Evolutionary conservation across 2,113 vertebrate species (phyloP).

Genomic region (Callospermophilus lateralis): DNA sequence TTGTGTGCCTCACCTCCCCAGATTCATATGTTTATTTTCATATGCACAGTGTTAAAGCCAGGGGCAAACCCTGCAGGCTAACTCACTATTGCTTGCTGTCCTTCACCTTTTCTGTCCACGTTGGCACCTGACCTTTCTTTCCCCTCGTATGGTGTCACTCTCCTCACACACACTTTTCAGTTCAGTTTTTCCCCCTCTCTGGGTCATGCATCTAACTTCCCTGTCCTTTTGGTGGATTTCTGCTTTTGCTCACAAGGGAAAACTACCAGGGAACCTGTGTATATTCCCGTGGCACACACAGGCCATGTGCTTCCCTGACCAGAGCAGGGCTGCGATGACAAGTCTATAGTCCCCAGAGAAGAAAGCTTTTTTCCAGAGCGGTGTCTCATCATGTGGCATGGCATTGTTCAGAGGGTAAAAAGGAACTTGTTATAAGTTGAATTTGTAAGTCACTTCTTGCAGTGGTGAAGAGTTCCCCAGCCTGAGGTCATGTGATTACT

Average conservation of each 20-base stretch:
- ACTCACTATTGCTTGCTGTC: not conserved
- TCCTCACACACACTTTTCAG: not conserved
- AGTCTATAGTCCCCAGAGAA: not conserved
- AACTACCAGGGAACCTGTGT: not conserved
- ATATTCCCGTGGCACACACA: not conserved
- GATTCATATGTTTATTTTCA: too few species aligned
- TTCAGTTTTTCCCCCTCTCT: not conserved
- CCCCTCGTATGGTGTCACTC: not conserved
- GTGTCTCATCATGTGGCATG: not conserved
- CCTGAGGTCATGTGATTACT: slow-evolving; percentile 29
- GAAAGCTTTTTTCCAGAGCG: not conserved
- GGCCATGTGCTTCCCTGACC: slow-evolving; percentile 14
- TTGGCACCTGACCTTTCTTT: not conserved
- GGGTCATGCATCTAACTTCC: slow-evolving; percentile 67
- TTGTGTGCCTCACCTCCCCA: too few species aligned
- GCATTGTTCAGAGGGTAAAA: not conserved
- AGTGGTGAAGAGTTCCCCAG: not conserved
- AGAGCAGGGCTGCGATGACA: not conserved
- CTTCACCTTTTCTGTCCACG: not conserved
- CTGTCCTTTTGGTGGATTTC: slow-evolving; percentile 61
- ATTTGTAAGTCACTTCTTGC: slow-evolving; percentile 18
- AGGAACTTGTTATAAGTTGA: not conserved
- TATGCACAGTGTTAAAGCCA: not conserved
- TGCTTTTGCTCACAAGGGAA: slow-evolving; percentile 62
- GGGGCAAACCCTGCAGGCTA: not conserved